Conservation (phyloP, 2,113 vertebrate genomes). For the Chascanopsetta lugubris region DNA sequence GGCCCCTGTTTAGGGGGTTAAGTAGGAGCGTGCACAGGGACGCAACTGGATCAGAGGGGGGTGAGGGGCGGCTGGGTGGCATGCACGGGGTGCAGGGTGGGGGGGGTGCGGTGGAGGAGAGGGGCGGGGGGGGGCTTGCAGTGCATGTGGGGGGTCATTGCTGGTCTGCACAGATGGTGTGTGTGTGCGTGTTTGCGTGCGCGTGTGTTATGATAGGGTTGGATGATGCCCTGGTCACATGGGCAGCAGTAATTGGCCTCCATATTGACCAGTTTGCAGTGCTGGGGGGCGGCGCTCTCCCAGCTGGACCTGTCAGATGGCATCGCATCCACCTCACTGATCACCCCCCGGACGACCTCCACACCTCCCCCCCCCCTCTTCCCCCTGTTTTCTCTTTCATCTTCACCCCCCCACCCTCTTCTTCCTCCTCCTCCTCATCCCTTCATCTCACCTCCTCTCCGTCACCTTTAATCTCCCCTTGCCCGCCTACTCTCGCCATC, state of each 20-base stretch:
- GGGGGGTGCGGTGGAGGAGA: conserved; percentile 41
- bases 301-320: conserved; percentile 83
- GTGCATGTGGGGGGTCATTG: conserved; percentile 76
- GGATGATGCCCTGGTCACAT: conserved; percentile 80
- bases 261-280: conserved; percentile 84
- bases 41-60: conserved; percentile 64
- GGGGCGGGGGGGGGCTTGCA: not conserved
- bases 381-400: conserved; percentile 47
- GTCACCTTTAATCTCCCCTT: conserved; percentile 56
- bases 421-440: conserved; percentile 41
- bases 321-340: conserved; percentile 79
- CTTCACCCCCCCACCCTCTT: conserved; percentile 23
- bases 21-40: conserved; percentile 68
- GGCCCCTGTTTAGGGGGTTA: conserved; percentile 77
- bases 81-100: not conserved
- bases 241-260: conserved; percentile 83
- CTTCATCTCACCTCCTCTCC: conserved; percentile 31
- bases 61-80: not conserved
- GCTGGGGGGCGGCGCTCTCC: conserved; percentile 78
- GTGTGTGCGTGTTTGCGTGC: conserved; percentile 44
- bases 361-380: conserved; percentile 51
- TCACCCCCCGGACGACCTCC: conserved; percentile 73
- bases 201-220: conserved; percentile 78
- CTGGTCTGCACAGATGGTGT: conserved; percentile 83
- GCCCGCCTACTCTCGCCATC: conserved; percentile 30